Evolutionary conservation across 2,113 vertebrate species (phyloP).

Genomic region (Chaetorhynchus papuensis): DNA sequence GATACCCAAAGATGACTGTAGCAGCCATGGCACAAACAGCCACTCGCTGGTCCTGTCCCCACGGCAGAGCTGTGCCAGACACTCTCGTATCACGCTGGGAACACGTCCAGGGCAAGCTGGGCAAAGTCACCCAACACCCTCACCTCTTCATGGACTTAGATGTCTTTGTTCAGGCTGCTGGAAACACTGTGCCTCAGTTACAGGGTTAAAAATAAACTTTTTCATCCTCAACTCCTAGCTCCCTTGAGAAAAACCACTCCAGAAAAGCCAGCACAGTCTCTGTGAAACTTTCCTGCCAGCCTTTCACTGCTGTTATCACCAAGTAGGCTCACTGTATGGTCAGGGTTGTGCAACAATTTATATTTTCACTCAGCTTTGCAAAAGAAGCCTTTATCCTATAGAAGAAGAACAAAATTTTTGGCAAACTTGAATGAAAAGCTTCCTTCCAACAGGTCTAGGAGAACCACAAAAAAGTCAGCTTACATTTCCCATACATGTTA

Average conservation of each 20-base stretch:
- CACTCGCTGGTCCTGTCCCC: background rate
- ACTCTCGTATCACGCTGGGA: rapidly evolving
- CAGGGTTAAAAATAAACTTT: conserved; percentile 17
- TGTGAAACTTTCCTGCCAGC: background rate
- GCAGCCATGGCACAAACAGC: background rate
- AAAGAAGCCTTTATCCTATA: background rate
- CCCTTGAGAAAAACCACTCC: background rate
- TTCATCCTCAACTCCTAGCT: background rate
- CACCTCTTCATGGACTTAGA: background rate
- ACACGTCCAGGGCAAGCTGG: background rate
- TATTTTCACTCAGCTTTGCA: background rate
- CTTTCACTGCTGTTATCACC: background rate
- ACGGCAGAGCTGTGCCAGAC: background rate
- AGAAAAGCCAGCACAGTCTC: background rate
- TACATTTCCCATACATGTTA: background rate
- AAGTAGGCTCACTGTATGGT: background rate
- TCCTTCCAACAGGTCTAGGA: background rate
- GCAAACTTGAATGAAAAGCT: background rate
- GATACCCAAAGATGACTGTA: background rate
- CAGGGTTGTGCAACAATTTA: background rate
- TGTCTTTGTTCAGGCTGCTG: background rate
- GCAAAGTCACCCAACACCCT: background rate
- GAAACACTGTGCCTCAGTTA: background rate
- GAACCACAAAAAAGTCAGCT: background rate
- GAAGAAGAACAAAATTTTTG: background rate